Percentiles rank a stretch among this genome's conserved stretches.
phyloP scores from a whole-genome alignment of 1,140 invertebrate genomes.

The Drosophila orena region DNA sequence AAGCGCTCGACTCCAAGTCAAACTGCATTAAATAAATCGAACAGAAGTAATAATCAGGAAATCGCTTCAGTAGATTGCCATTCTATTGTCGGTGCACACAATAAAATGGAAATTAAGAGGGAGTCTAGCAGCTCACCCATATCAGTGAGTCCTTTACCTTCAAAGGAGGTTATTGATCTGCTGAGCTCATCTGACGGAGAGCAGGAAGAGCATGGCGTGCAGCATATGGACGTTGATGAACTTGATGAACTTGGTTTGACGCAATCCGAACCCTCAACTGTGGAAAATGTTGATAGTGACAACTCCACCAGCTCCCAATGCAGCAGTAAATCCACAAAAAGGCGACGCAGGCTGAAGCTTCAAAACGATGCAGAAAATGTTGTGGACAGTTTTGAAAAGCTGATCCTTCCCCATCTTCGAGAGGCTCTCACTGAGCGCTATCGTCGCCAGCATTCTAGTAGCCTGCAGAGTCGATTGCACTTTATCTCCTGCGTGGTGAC shows the following conservation, averaged over 20 bases:
- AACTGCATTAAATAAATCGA: not conserved
- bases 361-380: constrained; percentile 55
- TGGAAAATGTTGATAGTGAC: constrained; percentile 28
- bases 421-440: constrained; percentile 48
- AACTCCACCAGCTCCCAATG: constrained; percentile 25
- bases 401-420: constrained; percentile 65
- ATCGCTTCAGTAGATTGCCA: not conserved
- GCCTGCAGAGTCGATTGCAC: constrained; percentile 44
- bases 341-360: constrained; percentile 48
- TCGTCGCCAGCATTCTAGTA: constrained; percentile 44
- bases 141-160: too few species aligned
- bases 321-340: constrained; percentile 32
- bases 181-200: constrained; percentile 52
- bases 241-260: not conserved
- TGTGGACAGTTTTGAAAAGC: constrained; percentile 73
- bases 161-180: constrained; percentile 35
- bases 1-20: not conserved
- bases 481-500: constrained; percentile 78
- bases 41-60: not conserved
- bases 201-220: not conserved
- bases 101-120: constrained; percentile 7
- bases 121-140: constrained; percentile 6
- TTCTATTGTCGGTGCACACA: not conserved
- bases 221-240: constrained; percentile 29
- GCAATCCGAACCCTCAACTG: not conserved